phyloP scores from a whole-genome alignment of 2,888 invertebrate genomes.

The Ophioninae sp. region DNA sequence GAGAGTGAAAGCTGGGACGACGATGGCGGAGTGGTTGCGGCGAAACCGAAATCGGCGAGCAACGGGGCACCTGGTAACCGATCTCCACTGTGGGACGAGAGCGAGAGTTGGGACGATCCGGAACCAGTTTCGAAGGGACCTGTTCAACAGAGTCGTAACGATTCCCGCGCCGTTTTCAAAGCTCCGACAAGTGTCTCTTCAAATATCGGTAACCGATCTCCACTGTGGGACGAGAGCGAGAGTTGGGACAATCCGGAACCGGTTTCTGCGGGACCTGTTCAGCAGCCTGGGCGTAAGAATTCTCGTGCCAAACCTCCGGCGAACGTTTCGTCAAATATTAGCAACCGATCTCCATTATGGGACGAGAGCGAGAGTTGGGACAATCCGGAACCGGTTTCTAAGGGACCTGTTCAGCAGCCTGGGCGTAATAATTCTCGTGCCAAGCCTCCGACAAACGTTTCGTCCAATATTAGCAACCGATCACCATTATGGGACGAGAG shows the following conservation, averaged over 20 bases:
- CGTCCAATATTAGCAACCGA: neutral
- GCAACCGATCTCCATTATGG: neutral
- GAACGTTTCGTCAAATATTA: neutral
- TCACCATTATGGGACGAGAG: conserved; percentile 13
- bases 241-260: conserved; percentile 35
- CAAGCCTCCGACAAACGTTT: neutral
- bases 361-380: conserved; percentile 11
- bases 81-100: conserved; percentile 13
- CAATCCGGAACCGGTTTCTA: neutral
- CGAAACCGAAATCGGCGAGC: neutral
- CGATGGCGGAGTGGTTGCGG: neutral
- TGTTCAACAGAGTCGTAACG: neutral
- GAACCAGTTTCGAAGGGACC: neutral
- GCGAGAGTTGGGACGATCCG: conserved; percentile 33
- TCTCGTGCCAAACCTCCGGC: neutral
- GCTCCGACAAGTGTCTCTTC: neutral
- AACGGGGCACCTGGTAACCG: neutral
- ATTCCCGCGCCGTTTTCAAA: neutral
- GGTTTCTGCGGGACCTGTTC: neutral
- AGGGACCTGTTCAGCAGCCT: neutral
- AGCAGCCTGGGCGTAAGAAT: neutral
- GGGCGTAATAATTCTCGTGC: neutral
- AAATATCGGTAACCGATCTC: conserved; percentile 6
- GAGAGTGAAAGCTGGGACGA: conserved; percentile 30
- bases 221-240: conserved; percentile 12